Evolutionary conservation across 2,797 vertebrate species (phyloP), one percentile per base, ranked within the genome.

Genomic region (Scolopax bukidnonensis): DNA sequence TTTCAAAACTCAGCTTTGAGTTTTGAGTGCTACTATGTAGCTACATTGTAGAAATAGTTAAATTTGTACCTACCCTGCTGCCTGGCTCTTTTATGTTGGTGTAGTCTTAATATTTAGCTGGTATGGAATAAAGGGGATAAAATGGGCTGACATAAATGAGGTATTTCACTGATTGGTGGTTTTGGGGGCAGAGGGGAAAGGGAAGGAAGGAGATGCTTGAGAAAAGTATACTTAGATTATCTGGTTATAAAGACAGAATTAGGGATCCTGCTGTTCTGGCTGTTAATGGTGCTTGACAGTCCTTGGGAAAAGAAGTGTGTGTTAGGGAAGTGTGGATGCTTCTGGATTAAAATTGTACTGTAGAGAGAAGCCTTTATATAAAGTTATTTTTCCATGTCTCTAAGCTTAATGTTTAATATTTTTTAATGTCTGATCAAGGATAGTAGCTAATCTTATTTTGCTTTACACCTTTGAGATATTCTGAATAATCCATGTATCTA

Each of bases 81-180:
- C 30, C 8, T 5, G 21, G 12, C 32, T 61, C 3, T 48, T 48
- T 84, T 65, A 12, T 60, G 16, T 59, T 48, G 6, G 7, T 43
- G 2, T 15, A 16, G 24, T 54, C 43, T 77, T 73, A 48, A 24
- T 51, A 77, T 45, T 51, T 36, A 51, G 18, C n/a, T 47, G n/a
- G 2, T 67, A 6, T 10, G 17, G 11, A 28, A 36, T 80, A 14
- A 69, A 59, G 23, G 17, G 12, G 16, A 15, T 24, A 21, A 30
- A 64, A 32, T 4, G 4, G 33, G 6, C 10, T 2, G 2, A 16
- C 8, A 1, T 36, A 30, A 33, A 23, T 56, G 32, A 67, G 27
- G 3, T 86, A 9, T 54, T 73, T 60, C 3, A 11, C 0, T 2
- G 21, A 13, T 75, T 71, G 47, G 14, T 73, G 21, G 4, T 41